Conservation (phyloP, 2,113 vertebrate genomes). For the Ellobius talpinus region DNA sequence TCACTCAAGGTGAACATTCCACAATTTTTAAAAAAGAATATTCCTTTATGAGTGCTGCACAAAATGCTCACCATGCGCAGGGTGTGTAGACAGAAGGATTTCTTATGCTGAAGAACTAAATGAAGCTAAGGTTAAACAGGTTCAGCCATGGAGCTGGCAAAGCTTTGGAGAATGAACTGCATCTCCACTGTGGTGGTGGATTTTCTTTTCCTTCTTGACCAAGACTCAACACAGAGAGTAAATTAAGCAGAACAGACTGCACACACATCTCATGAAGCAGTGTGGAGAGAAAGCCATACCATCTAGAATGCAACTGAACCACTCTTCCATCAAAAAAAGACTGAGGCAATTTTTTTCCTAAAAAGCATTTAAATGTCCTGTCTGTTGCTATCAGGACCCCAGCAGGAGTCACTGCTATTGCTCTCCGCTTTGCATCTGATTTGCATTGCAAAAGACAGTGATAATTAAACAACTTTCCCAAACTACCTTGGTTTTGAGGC, state of each 20-base stretch:
- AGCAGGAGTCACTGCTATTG: not conserved
- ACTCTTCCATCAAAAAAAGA: not conserved
- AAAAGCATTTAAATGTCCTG: not conserved
- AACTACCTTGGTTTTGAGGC: not conserved
- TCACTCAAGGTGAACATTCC: not conserved
- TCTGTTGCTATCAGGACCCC: not conserved
- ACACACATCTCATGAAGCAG: not conserved
- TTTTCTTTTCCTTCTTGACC: slow-evolving; percentile 29
- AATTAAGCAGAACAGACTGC: not conserved
- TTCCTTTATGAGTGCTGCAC: not conserved
- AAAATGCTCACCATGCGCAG: not conserved
- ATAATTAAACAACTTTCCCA: not conserved
- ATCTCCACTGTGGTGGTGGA: not conserved
- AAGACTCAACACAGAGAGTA: not conserved
- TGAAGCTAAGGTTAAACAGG: not conserved
- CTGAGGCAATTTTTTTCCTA: not conserved
- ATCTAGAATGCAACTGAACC: not conserved
- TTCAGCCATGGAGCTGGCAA: not conserved
- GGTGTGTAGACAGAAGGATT: not conserved
- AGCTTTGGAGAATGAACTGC: not conserved
- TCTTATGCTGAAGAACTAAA: not conserved
- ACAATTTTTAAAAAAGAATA: not conserved
- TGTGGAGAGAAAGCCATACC: too few species aligned
- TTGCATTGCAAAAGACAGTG: not conserved
- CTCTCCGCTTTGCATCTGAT: not conserved